Conservation (phyloP, 2,888 invertebrate genomes). For the Chalcosyrphus nemorum region DNA sequence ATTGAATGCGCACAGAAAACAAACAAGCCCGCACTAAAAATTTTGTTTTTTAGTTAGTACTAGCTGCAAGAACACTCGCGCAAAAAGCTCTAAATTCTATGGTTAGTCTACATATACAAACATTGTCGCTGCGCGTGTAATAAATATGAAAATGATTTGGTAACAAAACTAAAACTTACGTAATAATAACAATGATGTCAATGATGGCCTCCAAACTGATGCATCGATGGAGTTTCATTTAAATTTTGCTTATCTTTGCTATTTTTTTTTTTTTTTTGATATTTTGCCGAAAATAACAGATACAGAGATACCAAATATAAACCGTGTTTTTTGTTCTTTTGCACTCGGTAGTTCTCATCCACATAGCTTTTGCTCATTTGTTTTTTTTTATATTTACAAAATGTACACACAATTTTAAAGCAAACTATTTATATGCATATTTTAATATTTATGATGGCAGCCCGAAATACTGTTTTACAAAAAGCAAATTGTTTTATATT, state of each 20-base stretch:
- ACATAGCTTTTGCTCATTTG: conserved; percentile 3
- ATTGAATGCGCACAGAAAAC: background rate
- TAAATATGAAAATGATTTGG: conserved; percentile 41
- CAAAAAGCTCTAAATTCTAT: conserved; percentile 15
- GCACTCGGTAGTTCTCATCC: conserved; percentile 56
- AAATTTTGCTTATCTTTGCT: conserved; percentile 17
- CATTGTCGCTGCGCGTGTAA: conserved; percentile 22
- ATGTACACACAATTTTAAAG: conserved; percentile 56
- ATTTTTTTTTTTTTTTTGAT: background rate
- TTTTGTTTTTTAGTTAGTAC: background rate
- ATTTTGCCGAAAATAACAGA: conserved; percentile 26
- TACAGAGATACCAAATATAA: conserved; percentile 54
- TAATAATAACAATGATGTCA: conserved; percentile 72
- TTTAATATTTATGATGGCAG: conserved; percentile 49
- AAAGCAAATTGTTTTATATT: conserved; percentile 27
- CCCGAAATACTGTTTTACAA: conserved; percentile 59
- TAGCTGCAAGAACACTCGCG: background rate
- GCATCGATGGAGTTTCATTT: conserved; percentile 68
- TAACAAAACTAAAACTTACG: conserved; percentile 71
- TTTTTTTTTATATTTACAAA: conserved; percentile 63
- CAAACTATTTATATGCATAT: conserved; percentile 53
- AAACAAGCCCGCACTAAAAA: background rate
- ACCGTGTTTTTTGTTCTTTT: too few species aligned
- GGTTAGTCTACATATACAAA: conserved; percentile 31
- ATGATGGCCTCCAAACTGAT: conserved; percentile 72